These are phyloP conservation scores for Oreochromis grahami DNA, from an alignment of 2,797 vertebrate species.

Conservation along the genomic window DNA sequence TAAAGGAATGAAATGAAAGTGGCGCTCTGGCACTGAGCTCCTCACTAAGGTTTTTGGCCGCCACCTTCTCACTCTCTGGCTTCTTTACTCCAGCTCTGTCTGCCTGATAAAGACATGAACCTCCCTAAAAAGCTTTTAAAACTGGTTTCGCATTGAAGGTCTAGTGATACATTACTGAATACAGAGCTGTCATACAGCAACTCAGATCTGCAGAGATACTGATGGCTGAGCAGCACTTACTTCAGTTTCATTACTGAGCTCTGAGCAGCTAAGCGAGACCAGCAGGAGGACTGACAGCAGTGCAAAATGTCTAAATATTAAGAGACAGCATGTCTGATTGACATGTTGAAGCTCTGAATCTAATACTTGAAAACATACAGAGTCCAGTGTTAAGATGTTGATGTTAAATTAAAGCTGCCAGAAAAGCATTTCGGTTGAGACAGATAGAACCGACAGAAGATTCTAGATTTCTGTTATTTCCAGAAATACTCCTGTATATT, in stretches of 20 bases:
- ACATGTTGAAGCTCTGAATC: not conserved
- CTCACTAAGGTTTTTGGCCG: not conserved
- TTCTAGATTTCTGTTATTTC: not conserved
- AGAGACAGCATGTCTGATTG: not conserved
- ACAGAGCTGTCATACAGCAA: not conserved
- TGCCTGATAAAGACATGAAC: not conserved
- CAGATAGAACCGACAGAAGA: not conserved
- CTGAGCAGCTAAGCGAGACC: conserved; percentile 5
- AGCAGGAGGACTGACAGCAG: not conserved
- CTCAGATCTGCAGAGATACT: not conserved
- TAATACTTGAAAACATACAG: not conserved
- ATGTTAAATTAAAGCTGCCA: not conserved
- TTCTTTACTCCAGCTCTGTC: not conserved
- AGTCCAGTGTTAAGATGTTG: not conserved
- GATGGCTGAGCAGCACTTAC: not conserved
- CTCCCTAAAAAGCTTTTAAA: not conserved
- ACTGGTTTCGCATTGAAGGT: not conserved
- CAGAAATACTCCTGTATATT: not conserved
- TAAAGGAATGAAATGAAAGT: not conserved
- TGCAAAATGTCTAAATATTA: not conserved
- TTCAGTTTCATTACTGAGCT: conserved; percentile 5
- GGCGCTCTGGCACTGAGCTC: not conserved
- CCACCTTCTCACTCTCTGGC: not conserved
- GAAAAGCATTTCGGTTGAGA: not conserved
- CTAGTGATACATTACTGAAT: not conserved